Percentiles rank a stretch among this genome's conserved stretches.
These are phyloP conservation scores for Odontamblyopus rebecca DNA, from an alignment of 2,797 vertebrate species.

Conservation along the genomic window DNA sequence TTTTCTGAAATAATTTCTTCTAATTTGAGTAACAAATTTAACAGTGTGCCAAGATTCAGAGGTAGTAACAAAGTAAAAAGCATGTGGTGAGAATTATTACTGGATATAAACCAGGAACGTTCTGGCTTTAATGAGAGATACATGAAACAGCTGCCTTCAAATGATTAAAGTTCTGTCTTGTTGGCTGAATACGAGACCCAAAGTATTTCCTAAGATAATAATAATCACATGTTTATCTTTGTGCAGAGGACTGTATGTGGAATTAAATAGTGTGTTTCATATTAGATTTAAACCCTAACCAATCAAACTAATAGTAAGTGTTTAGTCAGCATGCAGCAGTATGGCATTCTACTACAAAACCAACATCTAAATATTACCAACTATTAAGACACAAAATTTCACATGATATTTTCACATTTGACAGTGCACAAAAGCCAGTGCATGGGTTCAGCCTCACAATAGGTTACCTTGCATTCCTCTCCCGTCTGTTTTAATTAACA, in stretches of 20 bases:
- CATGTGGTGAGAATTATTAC: slow-evolving; percentile 58
- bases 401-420: background rate
- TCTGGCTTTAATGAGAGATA: slow-evolving; percentile 55
- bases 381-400: background rate
- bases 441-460: slow-evolving; percentile 12
- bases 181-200: slow-evolving; percentile 14
- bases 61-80: slow-evolving; percentile 20
- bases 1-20: slow-evolving; percentile 5
- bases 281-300: background rate
- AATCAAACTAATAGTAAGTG: background rate
- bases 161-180: slow-evolving; percentile 32
- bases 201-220: slow-evolving; percentile 11
- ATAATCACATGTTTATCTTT: background rate
- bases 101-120: slow-evolving; percentile 52
- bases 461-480: slow-evolving; percentile 56
- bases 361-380: background rate
- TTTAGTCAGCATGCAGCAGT: background rate
- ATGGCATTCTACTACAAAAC: background rate
- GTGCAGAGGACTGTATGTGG: background rate
- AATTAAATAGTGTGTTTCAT: background rate
- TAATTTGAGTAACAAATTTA: background rate
- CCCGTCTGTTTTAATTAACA: slow-evolving; percentile 53
- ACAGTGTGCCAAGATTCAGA: slow-evolving; percentile 15
- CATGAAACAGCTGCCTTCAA: slow-evolving; percentile 37
- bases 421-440: background rate